Evolutionary conservation across 2,888 invertebrate species (phyloP).

Genomic region (Pilophorus perplexus): DNA sequence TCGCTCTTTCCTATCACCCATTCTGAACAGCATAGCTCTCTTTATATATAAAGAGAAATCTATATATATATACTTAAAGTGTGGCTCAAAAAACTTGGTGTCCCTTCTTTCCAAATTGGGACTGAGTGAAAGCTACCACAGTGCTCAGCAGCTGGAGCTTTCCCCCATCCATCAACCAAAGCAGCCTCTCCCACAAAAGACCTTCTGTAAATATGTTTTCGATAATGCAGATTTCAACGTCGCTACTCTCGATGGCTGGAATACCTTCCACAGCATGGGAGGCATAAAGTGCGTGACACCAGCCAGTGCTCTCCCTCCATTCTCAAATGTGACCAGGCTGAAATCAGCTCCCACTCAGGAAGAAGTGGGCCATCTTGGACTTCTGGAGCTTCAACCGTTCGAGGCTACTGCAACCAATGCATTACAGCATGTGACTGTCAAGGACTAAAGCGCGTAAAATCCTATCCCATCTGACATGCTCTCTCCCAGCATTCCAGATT

Average conservation of each 20-base stretch:
- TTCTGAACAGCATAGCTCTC: too few relatives aligned
- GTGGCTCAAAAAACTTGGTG: slow-evolving; percentile 14
- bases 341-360: not conserved
- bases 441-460: too few relatives aligned
- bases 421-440: not conserved
- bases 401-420: not conserved
- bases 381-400: not conserved
- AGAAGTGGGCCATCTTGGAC: not conserved
- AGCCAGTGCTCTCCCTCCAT: not conserved
- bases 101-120: slow-evolving; percentile 23
- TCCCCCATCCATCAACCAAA: not conserved
- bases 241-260: too few relatives aligned
- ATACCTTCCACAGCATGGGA: slow-evolving; percentile 18
- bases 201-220: slow-evolving; percentile 45
- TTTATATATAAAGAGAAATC: too few relatives aligned
- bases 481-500: not conserved
- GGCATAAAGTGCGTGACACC: slow-evolving; percentile 22
- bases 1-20: too few relatives aligned
- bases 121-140: slow-evolving; percentile 1
- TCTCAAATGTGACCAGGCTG: slow-evolving; percentile 3
- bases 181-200: slow-evolving; percentile 3
- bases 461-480: too few relatives aligned
- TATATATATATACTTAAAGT: too few relatives aligned
- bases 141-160: slow-evolving; percentile 8
- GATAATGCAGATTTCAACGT: slow-evolving; percentile 48